Evolutionary conservation across 2,888 invertebrate species (phyloP).

Genomic region (Cerastis leucographa): DNA sequence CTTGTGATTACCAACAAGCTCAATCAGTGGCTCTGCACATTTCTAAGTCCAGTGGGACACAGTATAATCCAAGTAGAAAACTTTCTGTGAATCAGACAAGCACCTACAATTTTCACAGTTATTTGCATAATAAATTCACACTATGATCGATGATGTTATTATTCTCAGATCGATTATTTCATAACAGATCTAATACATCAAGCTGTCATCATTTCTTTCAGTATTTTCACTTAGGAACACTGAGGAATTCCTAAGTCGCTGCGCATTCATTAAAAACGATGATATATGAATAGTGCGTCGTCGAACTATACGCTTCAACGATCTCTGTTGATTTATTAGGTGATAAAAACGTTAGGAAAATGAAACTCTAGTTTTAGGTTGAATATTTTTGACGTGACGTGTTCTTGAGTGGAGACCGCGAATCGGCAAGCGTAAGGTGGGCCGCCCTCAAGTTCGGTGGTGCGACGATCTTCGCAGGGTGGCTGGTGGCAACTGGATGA

Average conservation of each 20-base stretch:
- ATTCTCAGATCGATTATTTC: constrained; percentile 36
- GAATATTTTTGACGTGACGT: constrained; percentile 39
- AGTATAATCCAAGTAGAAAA: background rate
- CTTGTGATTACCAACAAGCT: background rate
- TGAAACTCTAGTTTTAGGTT: constrained; percentile 30
- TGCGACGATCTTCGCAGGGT: too few relatives aligned
- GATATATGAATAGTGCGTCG: constrained; percentile 47
- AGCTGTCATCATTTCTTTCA: constrained; percentile 37
- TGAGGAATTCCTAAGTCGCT: constrained; percentile 41
- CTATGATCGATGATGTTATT: constrained; percentile 15
- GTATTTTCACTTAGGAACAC: constrained; percentile 57
- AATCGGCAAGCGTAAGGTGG: too few relatives aligned
- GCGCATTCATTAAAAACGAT: constrained; percentile 39
- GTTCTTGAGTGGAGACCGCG: too few relatives aligned
- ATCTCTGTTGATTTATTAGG: constrained; percentile 53
- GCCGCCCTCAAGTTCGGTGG: too few relatives aligned
- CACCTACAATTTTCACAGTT: background rate
- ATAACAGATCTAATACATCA: constrained; percentile 44
- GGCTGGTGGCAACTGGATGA: too few relatives aligned
- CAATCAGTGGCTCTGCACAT: background rate
- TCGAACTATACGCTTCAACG: constrained; percentile 53
- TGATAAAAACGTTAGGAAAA: constrained; percentile 31
- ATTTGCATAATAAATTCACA: constrained; percentile 30
- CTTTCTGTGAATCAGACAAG: background rate
- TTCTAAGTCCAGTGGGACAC: background rate